A percentile compares a stretch with the other conserved stretches of the same genome.
Conservation (phyloP, 1,140 invertebrate species). For the Euglossa dilemma region DNA sequence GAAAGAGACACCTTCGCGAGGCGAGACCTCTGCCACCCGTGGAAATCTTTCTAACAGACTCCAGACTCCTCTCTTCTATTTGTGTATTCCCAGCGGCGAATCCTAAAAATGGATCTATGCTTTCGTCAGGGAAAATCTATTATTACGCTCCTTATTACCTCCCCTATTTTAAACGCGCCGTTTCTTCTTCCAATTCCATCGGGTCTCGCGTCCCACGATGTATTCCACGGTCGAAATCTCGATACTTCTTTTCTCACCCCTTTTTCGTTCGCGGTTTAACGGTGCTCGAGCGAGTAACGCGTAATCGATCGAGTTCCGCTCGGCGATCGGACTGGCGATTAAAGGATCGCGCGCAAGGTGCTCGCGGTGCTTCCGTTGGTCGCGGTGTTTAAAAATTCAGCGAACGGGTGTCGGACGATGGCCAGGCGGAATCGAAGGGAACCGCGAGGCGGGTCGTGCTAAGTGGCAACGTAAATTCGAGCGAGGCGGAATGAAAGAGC, state of each 20-base stretch:
- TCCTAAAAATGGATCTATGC: constrained; percentile 12
- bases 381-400: background rate
- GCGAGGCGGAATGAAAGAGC: constrained; percentile 42
- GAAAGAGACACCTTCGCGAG: background rate
- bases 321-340: background rate
- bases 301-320: background rate
- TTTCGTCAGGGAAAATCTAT: constrained; percentile 19
- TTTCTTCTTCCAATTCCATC: constrained; percentile 8
- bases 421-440: background rate
- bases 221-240: background rate
- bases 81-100: background rate
- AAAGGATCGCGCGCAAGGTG: background rate
- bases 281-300: no score
- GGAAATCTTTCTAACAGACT: background rate
- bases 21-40: background rate
- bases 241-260: background rate
- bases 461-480: constrained; percentile 66
- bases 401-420: constrained; percentile 29
- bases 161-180: background rate
- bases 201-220: background rate
- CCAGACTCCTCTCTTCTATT: constrained; percentile 7
- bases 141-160: constrained; percentile 10
- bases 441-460: constrained; percentile 14
- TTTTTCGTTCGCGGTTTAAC: no score
- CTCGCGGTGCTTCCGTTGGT: background rate